Evolutionary conservation across 2,113 vertebrate species (phyloP).

Genomic region (Naja naja): DNA sequence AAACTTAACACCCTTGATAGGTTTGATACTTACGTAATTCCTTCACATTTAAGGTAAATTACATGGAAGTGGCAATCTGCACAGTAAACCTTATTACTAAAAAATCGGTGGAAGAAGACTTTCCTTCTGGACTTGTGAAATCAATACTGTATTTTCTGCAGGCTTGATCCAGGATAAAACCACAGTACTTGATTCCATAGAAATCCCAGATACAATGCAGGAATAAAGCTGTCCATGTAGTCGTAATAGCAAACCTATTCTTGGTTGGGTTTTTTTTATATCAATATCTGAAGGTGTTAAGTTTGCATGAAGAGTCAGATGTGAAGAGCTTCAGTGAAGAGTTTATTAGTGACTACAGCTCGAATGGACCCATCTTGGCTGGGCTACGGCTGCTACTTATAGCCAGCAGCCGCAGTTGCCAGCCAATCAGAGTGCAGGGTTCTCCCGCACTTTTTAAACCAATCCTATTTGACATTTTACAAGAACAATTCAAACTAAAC

Average conservation of each 20-base stretch:
- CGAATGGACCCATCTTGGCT: no score
- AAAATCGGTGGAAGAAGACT: not conserved
- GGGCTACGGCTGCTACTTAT: no score
- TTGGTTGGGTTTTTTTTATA: not conserved
- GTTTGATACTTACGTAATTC: not conserved
- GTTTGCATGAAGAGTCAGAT: no score
- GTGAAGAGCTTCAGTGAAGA: no score
- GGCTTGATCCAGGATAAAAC: not conserved
- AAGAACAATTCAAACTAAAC: no score
- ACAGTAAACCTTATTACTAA: not conserved
- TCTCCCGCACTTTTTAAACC: no score
- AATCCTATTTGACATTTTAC: no score
- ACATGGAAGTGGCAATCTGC: not conserved
- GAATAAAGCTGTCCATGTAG: not conserved
- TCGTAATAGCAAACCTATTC: not conserved
- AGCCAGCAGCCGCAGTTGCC: no score
- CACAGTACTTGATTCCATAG: not conserved
- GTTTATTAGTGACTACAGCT: no score
- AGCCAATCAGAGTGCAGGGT: no score
- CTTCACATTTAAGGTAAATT: not conserved
- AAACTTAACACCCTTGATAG: no score
- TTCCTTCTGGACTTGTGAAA: not conserved
- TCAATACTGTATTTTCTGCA: not conserved
- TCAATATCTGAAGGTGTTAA: not conserved
- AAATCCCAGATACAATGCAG: not conserved